These are phyloP conservation scores for Spodoptera litura DNA, from an alignment of 1,140 invertebrate genomes.

Conservation along the genomic window DNA sequence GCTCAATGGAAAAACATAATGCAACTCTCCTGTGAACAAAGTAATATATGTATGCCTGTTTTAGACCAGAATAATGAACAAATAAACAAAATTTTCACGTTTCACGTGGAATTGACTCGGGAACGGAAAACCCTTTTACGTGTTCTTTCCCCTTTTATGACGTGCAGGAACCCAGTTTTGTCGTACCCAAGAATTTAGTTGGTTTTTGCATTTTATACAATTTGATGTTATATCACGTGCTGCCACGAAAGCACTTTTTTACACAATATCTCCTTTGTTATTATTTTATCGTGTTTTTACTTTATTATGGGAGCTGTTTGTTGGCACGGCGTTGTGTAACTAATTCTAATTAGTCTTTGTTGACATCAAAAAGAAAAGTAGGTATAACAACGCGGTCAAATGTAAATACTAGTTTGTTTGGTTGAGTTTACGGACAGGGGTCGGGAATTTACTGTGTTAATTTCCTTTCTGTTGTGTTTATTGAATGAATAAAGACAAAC, in stretches of 20 bases:
- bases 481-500: slow-evolving; percentile 10
- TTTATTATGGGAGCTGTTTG: slow-evolving; percentile 21
- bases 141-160: slow-evolving; percentile 33
- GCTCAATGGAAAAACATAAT: neutral
- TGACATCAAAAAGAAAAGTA: slow-evolving; percentile 47
- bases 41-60: neutral
- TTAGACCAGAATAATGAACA: slow-evolving; percentile 26
- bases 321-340: slow-evolving; percentile 11
- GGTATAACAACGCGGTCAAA: slow-evolving; percentile 34
- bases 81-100: slow-evolving; percentile 16
- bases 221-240: slow-evolving; percentile 34
- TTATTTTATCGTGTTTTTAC: slow-evolving; percentile 25
- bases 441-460: slow-evolving; percentile 3
- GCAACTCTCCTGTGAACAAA: neutral
- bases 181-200: slow-evolving; percentile 6
- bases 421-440: neutral
- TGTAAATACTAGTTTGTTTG: slow-evolving; percentile 39
- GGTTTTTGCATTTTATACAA: slow-evolving; percentile 20
- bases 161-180: slow-evolving; percentile 19
- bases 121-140: slow-evolving; percentile 34
- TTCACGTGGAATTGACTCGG: slow-evolving; percentile 17
- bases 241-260: slow-evolving; percentile 6
- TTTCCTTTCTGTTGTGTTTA: neutral
- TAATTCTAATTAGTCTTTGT: slow-evolving; percentile 38
- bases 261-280: slow-evolving; percentile 23